phyloP scores from a whole-genome alignment of 2,113 vertebrate species.

The Spilogale gracilis region DNA sequence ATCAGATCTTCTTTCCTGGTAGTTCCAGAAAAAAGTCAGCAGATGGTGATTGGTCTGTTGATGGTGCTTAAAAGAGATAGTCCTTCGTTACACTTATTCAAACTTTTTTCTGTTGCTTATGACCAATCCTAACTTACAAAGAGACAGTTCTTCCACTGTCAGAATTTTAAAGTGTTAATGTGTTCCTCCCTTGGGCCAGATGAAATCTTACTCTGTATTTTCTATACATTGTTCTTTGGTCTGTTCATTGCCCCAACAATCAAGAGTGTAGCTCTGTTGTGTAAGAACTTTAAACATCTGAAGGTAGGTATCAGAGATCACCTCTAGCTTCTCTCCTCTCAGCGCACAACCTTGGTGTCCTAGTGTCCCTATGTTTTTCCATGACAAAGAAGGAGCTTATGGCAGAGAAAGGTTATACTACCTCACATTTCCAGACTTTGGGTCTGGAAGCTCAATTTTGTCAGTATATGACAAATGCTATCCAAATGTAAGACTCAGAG shows the following conservation, averaged over 20 bases:
- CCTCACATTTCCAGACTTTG: not conserved
- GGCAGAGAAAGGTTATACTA: not conserved
- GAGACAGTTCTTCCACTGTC: not conserved
- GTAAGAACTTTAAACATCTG: not conserved
- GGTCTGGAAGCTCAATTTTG: conserved; percentile 1
- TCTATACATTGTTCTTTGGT: conserved; percentile 8
- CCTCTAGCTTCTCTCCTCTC: not conserved
- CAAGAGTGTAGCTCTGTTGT: not conserved
- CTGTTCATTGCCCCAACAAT: not conserved
- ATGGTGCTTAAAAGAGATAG: not conserved
- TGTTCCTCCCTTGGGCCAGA: not conserved
- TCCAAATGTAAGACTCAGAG: not conserved
- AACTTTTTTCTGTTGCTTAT: not conserved
- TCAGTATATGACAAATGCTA: not conserved
- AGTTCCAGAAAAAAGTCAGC: not conserved
- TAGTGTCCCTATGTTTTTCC: not conserved
- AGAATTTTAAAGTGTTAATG: not conserved
- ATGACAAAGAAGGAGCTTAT: not conserved
- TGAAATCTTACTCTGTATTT: conserved; percentile 1
- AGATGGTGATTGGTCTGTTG: not conserved
- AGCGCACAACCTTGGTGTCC: not conserved
- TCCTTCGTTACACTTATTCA: not conserved
- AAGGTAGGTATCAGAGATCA: not conserved
- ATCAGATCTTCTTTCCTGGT: not conserved
- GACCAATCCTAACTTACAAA: not conserved